A percentile compares a stretch with the other conserved stretches of the same genome.
phyloP scores from a whole-genome alignment of 2,113 vertebrate genomes.

The Diphyllodes magnificus region DNA sequence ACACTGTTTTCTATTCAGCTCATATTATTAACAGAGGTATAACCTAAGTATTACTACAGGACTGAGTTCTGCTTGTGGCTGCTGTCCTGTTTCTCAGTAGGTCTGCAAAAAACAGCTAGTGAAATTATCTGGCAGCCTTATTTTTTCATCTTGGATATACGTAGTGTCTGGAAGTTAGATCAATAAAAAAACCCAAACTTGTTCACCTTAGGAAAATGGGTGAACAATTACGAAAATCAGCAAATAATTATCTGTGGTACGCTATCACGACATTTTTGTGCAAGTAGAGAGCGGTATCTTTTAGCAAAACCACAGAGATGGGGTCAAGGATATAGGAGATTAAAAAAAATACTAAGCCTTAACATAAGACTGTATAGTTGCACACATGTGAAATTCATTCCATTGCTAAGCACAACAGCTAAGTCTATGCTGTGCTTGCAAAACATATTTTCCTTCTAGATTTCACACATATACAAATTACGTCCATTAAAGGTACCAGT shows the following conservation, averaged over 20 bases:
- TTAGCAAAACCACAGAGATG: not conserved
- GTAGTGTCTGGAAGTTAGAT: not conserved
- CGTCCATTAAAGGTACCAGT: not conserved
- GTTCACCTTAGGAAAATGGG: not conserved
- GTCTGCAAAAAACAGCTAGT: not conserved
- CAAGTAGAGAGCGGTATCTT: not conserved
- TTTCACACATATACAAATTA: not conserved
- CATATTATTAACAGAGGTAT: not conserved
- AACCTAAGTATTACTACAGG: not conserved
- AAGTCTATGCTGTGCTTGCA: not conserved
- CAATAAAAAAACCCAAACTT: not conserved
- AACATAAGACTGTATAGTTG: not conserved
- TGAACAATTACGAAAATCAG: not conserved
- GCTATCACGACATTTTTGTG: not conserved
- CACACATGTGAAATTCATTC: not conserved
- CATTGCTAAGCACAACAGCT: not conserved
- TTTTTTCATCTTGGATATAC: not conserved
- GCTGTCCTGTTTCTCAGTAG: not conserved
- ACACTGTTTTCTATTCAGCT: not conserved
- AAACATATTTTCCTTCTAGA: not conserved
- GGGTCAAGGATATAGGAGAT: not conserved
- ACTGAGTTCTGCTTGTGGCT: not conserved
- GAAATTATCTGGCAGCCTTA: not conserved
- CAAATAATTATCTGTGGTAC: not conserved
- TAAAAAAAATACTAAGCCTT: not conserved